Base-by-base conservation (phyloP, 23 tunicate genomes). In the Trididemnum clinides region DNA sequence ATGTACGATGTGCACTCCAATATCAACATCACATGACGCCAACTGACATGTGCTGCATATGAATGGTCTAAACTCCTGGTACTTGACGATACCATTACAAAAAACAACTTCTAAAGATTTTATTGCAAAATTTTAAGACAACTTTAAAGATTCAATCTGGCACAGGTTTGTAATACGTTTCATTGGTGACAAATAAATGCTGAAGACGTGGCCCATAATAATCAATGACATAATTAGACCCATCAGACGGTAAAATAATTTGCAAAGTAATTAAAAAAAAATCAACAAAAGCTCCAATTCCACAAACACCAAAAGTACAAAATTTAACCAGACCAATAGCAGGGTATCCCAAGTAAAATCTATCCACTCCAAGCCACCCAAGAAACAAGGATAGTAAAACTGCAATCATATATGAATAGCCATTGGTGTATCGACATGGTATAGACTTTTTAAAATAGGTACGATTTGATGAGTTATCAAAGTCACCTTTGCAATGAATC, bases 271-370 rank as follows among this genome's bases (percentile, higher is more conserved):
- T 73, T 12, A 37, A 12, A 54, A 73, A 36, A 75, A 94, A 94
- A 69, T 94, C 98, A 64, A 86, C 89, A 33, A 94, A 62, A 26
- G 90, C 90, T 31, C 98, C 98, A 50, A 94, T 64, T 2, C 98
- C 98, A 73, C 93, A 94, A 2, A 94, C 21, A 1, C 98, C 98
- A 94, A 85, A 94, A 25, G 98, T 83, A 49, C 89, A 94, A 22
- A 94, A 39, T 51, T 94, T 94, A 26, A 94, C 22, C 22, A 94
- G 64, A 20, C 94, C 98, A 71, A 94, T 64, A 3, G 98, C 98
- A 33, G 98, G 98, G 50, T 94, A 94, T 3, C 98, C 98, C 26
- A 94, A 81, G 66, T 94, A 94, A 89, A 89, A 94, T 25, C 95
- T 72, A 64, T 94, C 98, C 29, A 94, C 65, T 3, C 98, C 98